Base-by-base conservation (phyloP, 2,888 invertebrate species). In the Leucoma salicis region DNA sequence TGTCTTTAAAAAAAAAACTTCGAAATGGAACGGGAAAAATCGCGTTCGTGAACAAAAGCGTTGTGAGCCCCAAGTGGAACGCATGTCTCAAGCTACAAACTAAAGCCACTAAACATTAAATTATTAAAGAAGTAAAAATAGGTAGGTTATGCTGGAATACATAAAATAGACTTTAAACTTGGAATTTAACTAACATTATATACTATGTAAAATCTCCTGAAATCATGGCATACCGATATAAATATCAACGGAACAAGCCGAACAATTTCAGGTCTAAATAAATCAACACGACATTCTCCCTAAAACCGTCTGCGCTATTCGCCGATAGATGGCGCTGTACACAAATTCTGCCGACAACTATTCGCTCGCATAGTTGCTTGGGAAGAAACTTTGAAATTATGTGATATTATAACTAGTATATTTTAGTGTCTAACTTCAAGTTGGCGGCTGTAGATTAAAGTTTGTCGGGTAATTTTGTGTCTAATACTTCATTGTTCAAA, bases 321-420 rank as follows among this genome's bases (percentile, higher is more conserved):
- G 32, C 54, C 72, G 62, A 53, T 77, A 82, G 82, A 80, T 81
- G 81, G 76, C 82, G 74, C 43, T 73, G 59, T 48, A 51, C 62
- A 49, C 52, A 67, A 73, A 69, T 65, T 66, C 53, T 55, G 51
- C 56, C 39, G 46, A 35, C 52, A 74, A 78, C 72, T 74, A 76
- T 73, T 66, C 46, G 45, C 55, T 51, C 51, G 66, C 61, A 68
- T 71, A 71, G 64, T 67, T 31, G 53, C 44, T 54, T 44, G 41
- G 39, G 37, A 46, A 41, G 48, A 57, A 70, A 71, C 63, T 77
- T 78, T 65, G 71, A 75, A 77, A 78, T 78, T 77, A 78, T 75
- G 76, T 69, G 70, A 62, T 76, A n/a, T 74, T 77, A 71, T 74
- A 57, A 61, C 32, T 42, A 37, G 27, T 27, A 58, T 49, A 40